Conservation (phyloP, 2,888 invertebrate species). For the Phragmatobia fuliginosa region DNA sequence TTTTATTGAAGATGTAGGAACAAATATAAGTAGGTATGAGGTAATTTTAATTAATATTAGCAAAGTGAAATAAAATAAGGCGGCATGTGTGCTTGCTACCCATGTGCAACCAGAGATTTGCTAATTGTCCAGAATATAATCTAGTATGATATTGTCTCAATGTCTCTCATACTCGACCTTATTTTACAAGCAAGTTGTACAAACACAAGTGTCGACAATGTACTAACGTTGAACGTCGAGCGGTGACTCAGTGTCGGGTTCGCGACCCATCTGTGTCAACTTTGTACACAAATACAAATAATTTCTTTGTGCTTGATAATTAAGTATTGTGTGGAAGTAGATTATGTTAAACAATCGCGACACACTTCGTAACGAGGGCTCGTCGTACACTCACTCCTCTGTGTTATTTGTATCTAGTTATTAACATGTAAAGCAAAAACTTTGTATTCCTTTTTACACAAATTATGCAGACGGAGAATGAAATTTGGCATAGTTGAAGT, state of each 20-base stretch:
- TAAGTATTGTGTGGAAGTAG: conserved; percentile 7
- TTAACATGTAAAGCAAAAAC: too few species aligned
- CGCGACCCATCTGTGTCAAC: conserved; percentile 5
- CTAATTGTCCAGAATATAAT: background rate
- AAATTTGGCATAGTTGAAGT: too few species aligned
- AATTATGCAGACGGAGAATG: too few species aligned
- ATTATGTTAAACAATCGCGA: conserved; percentile 7
- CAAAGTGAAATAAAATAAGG: too few species aligned
- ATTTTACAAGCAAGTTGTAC: background rate
- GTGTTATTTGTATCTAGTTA: background rate
- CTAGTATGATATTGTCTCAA: background rate
- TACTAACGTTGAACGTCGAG: background rate
- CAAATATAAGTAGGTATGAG: too few species aligned
- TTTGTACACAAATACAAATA: background rate
- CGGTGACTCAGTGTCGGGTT: conserved; percentile 7
- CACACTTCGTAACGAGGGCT: background rate
- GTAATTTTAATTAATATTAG: too few species aligned
- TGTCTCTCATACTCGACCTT: background rate
- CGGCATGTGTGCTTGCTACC: too few species aligned
- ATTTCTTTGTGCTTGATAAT: background rate
- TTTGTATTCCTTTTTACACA: too few species aligned
- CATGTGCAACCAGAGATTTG: too few species aligned
- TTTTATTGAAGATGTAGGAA: too few species aligned
- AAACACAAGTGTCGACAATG: background rate
- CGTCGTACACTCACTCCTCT: background rate